phyloP scores from a whole-genome alignment of 1,140 invertebrate genomes.

The Brachionus sp. region DNA sequence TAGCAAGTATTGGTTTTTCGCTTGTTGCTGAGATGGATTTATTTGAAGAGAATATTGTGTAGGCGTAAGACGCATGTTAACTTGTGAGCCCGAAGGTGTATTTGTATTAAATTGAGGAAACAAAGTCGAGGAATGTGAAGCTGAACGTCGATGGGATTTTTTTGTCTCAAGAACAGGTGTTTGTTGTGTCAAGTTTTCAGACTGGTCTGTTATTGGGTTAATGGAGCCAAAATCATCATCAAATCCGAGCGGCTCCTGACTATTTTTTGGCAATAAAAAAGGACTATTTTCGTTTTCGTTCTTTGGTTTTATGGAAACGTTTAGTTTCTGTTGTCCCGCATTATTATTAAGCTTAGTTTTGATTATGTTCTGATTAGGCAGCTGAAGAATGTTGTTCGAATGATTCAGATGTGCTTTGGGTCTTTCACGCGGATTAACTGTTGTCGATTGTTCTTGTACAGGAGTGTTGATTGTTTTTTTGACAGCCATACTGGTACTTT shows the following conservation, averaged over 20 bases:
- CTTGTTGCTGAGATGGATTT: neutral
- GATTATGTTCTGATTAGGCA: conserved; percentile 4
- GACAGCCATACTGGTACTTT: neutral
- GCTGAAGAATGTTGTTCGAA: neutral
- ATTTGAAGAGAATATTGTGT: neutral
- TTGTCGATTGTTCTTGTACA: conserved; percentile 7
- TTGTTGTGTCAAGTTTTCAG: neutral
- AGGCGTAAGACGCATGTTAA: neutral
- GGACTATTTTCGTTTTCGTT: neutral
- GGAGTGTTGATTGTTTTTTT: neutral
- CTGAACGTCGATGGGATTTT: conserved; percentile 34
- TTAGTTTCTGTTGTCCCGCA: neutral
- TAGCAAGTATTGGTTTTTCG: neutral
- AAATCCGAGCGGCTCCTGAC: conserved; percentile 14
- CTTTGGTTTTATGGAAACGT: conserved; percentile 14
- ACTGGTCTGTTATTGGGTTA: neutral
- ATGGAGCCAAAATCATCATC: conserved; percentile 35
- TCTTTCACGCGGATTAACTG: conserved; percentile 44
- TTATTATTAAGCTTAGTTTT: neutral
- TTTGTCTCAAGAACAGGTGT: neutral
- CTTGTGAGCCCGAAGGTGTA: neutral
- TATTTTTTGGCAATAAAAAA: neutral
- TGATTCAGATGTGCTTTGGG: conserved; percentile 15
- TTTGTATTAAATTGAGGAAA: neutral
- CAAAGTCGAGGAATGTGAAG: conserved; percentile 25